Evolutionary conservation across 2,113 vertebrate genomes (phyloP).

Genomic region (Oreochromis niloticus): DNA sequence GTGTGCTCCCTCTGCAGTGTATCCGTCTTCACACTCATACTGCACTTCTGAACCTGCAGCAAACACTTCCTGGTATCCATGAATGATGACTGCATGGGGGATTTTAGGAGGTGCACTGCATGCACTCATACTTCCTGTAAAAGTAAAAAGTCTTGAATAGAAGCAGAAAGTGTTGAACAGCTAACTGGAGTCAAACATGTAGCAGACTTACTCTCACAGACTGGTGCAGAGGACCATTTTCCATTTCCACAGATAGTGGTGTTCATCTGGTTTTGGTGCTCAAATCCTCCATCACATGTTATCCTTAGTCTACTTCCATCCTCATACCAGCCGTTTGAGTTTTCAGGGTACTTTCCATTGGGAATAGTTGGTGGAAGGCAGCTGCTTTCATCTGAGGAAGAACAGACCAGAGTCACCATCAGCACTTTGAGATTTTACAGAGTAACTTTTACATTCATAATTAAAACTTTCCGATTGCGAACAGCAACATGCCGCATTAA

Average conservation of each 20-base stretch:
- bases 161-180: neutral
- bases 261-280: rapidly evolving
- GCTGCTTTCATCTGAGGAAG: neutral
- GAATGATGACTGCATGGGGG: slow-evolving; percentile 8
- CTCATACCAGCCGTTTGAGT: neutral
- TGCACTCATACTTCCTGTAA: neutral
- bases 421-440: neutral
- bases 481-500: neutral
- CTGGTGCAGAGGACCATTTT: neutral
- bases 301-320: rapidly evolving
- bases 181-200: neutral
- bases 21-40: slow-evolving; percentile 30
- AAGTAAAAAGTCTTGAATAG: neutral
- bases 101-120: slow-evolving; percentile 25
- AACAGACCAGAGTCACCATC: neutral
- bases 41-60: neutral
- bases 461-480: neutral
- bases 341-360: neutral
- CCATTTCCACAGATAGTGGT: neutral
- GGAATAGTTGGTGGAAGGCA: neutral
- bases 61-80: slow-evolving; percentile 6
- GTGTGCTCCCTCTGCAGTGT: neutral
- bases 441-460: neutral
- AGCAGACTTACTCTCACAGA: slow-evolving; percentile 44
- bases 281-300: slow-evolving; percentile 7